These are phyloP conservation scores for Dendrolimus pini DNA, from an alignment of 2,888 invertebrate species.

Conservation along the genomic window DNA sequence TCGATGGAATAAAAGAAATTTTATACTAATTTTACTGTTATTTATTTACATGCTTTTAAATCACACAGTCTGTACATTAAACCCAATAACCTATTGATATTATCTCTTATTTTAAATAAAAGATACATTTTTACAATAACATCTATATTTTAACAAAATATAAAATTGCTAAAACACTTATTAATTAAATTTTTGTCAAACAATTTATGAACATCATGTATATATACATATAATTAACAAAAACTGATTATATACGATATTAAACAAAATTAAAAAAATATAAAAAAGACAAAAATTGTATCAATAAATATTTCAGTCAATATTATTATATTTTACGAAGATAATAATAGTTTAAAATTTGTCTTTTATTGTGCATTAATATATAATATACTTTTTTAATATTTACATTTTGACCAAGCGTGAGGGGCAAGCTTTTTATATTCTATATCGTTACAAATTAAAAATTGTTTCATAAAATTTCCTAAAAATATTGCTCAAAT, in stretches of 20 bases:
- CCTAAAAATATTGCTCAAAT: too few relatives aligned
- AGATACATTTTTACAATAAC: conserved; percentile 54
- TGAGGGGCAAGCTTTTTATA: conserved; percentile 56
- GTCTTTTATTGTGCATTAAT: conserved; percentile 52
- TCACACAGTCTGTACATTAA: conserved; percentile 65
- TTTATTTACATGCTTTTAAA: conserved; percentile 63
- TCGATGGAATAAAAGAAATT: too few relatives aligned
- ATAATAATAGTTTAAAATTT: conserved; percentile 27
- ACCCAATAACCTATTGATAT: conserved; percentile 41
- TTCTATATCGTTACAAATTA: background rate
- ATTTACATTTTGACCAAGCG: conserved; percentile 67
- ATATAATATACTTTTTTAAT: conserved; percentile 29
- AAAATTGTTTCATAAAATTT: too few relatives aligned
- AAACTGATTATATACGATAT: too few relatives aligned
- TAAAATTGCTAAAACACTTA: too few relatives aligned
- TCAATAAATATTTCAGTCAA: too few relatives aligned
- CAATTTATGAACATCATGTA: too few relatives aligned
- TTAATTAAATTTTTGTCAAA: too few relatives aligned
- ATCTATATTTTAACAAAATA: conserved; percentile 18
- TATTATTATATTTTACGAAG: conserved; percentile 16
- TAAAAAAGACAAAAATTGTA: too few relatives aligned
- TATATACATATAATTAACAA: too few relatives aligned
- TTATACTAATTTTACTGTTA: conserved; percentile 64
- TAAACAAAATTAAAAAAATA: too few relatives aligned
- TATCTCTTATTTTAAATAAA: conserved; percentile 64